A percentile compares a stretch with the other conserved stretches of the same genome.
These are phyloP conservation scores for Megalops atlanticus DNA, from an alignment of 2,113 vertebrate genomes.

Conservation along the genomic window DNA sequence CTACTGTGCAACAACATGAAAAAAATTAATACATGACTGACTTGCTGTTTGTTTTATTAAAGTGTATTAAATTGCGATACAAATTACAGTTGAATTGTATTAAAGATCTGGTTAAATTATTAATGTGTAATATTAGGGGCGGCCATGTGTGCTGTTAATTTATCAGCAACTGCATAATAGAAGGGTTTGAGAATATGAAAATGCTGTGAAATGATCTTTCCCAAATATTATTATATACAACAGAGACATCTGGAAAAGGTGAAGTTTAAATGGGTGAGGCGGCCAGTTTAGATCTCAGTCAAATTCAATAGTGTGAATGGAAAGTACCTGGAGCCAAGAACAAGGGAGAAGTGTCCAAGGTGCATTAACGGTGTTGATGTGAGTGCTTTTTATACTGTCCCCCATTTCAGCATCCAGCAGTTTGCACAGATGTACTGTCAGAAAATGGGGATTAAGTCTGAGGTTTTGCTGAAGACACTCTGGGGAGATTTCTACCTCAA, in stretches of 20 bases:
- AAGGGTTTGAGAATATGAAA: too few relatives aligned
- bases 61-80: not conserved
- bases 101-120: too few relatives aligned
- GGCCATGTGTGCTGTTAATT: not conserved
- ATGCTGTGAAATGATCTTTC: not conserved
- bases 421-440: slow-evolving; percentile 91
- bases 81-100: not conserved
- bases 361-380: not conserved
- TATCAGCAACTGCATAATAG: not conserved
- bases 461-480: slow-evolving; percentile 86
- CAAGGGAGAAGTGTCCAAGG: not conserved
- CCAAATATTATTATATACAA: not conserved
- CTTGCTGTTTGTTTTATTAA: not conserved
- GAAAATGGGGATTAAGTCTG: slow-evolving; percentile 83
- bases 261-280: slow-evolving; percentile 2
- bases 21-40: not conserved
- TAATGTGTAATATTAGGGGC: too few relatives aligned
- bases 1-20: not conserved
- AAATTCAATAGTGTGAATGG: not conserved
- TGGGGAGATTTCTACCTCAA: slow-evolving; percentile 97
- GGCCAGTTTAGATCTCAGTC: not conserved
- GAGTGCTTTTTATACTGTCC: slow-evolving; percentile 21
- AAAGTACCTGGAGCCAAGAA: not conserved
- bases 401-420: slow-evolving; percentile 80
- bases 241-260: slow-evolving; percentile 29